Conservation (phyloP, 1,140 invertebrate genomes). For the Rhizoglyphus robini region DNA sequence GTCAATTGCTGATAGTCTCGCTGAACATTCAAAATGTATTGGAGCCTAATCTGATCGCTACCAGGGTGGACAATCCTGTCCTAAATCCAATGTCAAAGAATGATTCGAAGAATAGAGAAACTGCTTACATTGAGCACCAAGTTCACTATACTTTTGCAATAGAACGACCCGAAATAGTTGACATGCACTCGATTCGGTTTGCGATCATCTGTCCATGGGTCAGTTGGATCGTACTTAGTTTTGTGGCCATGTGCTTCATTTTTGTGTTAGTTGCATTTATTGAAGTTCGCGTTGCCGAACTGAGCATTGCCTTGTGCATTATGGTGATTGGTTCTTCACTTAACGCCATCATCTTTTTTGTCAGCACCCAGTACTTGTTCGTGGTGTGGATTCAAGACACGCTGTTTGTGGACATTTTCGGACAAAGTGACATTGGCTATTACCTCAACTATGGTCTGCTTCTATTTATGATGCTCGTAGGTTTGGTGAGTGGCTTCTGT, state of each 20-base stretch:
- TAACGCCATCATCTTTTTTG: neutral
- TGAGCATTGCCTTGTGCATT: neutral
- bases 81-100: too few relatives aligned
- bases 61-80: too few relatives aligned
- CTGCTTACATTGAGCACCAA: neutral
- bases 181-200: neutral
- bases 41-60: neutral
- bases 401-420: neutral
- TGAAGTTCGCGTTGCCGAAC: neutral
- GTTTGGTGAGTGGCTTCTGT: neutral
- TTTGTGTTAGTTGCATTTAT: neutral
- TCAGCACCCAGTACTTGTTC: neutral
- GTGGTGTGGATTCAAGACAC: neutral
- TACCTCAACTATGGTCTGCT: neutral
- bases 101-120: neutral
- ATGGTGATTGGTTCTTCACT: neutral
- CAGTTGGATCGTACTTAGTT: neutral
- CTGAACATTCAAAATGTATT: neutral
- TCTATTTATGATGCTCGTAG: neutral
- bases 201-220: neutral
- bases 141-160: neutral
- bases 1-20: neutral
- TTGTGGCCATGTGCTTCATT: neutral
- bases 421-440: neutral
- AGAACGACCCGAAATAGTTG: neutral